Evolutionary conservation across 2,888 invertebrate genomes (phyloP).

Genomic region (Plagodis dolabraria): DNA sequence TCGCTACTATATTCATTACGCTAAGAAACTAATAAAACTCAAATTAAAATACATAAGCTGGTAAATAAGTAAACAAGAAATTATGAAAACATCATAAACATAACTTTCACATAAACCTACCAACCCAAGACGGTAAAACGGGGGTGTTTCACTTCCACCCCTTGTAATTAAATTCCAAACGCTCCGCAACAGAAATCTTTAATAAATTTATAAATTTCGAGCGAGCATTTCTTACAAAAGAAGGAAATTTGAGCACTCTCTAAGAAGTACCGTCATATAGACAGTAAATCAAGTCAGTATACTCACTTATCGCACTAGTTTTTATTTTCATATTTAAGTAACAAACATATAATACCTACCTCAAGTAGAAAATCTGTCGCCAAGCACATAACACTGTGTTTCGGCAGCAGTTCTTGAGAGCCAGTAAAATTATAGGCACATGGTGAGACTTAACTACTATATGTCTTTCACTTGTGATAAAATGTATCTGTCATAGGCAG

Average conservation of each 20-base stretch:
- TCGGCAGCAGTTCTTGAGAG: no score
- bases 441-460: no score
- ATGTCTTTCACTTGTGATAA: no score
- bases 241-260: slow-evolving; percentile 64
- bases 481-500: no score
- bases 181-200: slow-evolving; percentile 53
- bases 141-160: slow-evolving; percentile 16
- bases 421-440: no score
- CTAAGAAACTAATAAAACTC: slow-evolving; percentile 7
- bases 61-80: slow-evolving; percentile 23
- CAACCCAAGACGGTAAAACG: slow-evolving; percentile 23
- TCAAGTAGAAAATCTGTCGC: no score
- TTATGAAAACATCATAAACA: slow-evolving; percentile 25
- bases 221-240: slow-evolving; percentile 72
- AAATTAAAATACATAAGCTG: slow-evolving; percentile 23
- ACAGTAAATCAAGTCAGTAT: slow-evolving; percentile 5
- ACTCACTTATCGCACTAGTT: neutral
- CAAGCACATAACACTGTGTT: no score
- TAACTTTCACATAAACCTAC: slow-evolving; percentile 3
- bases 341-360: no score
- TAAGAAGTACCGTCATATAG: slow-evolving; percentile 39
- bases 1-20: no score
- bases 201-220: slow-evolving; percentile 80
- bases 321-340: no score
- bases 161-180: slow-evolving; percentile 61